Percentiles rank a stretch among this genome's conserved stretches.
These are phyloP conservation scores for Liasis olivaceus DNA, from an alignment of 2,797 vertebrate genomes.

Conservation along the genomic window DNA sequence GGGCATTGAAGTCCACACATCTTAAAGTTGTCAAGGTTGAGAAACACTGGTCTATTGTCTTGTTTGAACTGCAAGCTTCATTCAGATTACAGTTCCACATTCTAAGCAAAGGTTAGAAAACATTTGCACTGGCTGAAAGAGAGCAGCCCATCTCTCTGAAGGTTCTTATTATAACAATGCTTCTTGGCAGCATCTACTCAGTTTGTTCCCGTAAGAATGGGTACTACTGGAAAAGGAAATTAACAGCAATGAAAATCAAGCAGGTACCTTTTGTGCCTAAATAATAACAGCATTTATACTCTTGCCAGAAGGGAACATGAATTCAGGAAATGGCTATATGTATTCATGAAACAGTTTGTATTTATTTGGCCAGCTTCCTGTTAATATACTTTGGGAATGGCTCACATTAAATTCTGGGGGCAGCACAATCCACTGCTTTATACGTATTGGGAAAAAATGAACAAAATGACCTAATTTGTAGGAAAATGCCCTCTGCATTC, in stretches of 20 bases:
- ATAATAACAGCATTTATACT: neutral
- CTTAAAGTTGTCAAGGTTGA: too few species aligned
- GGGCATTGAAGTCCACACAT: too few species aligned
- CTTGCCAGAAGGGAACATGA: neutral
- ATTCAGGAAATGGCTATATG: slow-evolving; percentile 34
- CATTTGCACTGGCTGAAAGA: neutral
- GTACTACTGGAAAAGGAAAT: neutral
- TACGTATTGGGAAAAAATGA: neutral
- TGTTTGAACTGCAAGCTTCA: neutral
- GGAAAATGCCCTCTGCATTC: neutral
- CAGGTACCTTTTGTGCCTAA: slow-evolving; percentile 4
- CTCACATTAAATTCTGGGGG: slow-evolving; percentile 20
- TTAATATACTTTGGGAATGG: neutral
- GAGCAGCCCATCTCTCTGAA: neutral
- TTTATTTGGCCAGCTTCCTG: slow-evolving; percentile 34
- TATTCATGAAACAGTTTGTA: slow-evolving; percentile 2
- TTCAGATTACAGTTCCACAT: neutral
- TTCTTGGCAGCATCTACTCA: neutral
- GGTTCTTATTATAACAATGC: neutral
- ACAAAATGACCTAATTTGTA: slow-evolving; percentile 9
- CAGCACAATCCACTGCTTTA: neutral
- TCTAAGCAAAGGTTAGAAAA: neutral
- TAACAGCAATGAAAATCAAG: neutral
- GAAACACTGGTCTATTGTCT: neutral
- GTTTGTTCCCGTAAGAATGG: neutral